Conservation (phyloP, 2,113 vertebrate genomes). For the Vidua chalybeata region DNA sequence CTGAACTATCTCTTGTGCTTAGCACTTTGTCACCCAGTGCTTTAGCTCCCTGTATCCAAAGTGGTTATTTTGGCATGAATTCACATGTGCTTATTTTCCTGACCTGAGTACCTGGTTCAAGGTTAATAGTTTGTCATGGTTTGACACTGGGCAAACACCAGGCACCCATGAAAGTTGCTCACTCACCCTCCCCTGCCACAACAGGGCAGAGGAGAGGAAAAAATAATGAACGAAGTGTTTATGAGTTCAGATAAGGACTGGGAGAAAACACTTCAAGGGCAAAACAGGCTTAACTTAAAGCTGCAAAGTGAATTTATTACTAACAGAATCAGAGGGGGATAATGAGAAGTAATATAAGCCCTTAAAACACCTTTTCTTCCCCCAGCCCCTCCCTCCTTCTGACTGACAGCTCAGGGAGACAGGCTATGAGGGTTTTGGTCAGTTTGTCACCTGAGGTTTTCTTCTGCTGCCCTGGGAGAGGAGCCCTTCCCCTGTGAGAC, state of each 20-base stretch:
- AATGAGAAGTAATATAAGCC: not conserved
- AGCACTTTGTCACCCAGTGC: not conserved
- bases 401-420: not conserved
- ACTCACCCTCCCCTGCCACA: not conserved
- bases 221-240: not conserved
- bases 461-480: no score
- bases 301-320: not conserved
- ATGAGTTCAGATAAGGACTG: not conserved
- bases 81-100: not conserved
- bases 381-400: no score
- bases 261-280: not conserved
- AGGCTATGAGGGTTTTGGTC: no score
- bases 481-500: no score
- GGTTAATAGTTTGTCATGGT: not conserved
- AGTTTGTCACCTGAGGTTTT: no score
- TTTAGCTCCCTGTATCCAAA: not conserved
- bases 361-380: not conserved
- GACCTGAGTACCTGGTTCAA: not conserved
- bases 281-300: not conserved
- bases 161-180: not conserved
- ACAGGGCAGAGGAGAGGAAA: not conserved
- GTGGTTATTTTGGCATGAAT: not conserved
- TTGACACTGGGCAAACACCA: not conserved
- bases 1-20: not conserved
- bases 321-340: not conserved